Evolutionary conservation across 2,888 invertebrate species (phyloP).

Genomic region (Trachelus tabidus): DNA sequence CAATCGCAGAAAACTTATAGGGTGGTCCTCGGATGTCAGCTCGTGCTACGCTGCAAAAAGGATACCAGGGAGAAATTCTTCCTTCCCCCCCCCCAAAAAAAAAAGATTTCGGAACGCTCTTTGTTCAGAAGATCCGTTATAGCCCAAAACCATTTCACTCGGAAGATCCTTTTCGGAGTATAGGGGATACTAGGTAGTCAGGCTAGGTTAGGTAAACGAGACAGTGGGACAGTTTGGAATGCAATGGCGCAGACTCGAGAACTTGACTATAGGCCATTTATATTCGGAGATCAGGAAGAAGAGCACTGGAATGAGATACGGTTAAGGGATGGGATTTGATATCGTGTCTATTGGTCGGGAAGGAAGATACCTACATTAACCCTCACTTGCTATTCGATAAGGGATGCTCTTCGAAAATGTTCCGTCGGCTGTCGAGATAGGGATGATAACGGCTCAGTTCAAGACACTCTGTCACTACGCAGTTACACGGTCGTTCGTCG

Average conservation of each 20-base stretch:
- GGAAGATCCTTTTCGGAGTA: neutral
- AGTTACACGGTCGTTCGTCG: neutral
- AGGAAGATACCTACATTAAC: constrained; percentile 56
- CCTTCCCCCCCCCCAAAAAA: neutral
- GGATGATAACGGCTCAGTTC: constrained; percentile 48
- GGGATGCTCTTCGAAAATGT: constrained; percentile 47
- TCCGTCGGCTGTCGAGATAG: constrained; percentile 47
- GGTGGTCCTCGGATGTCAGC: neutral
- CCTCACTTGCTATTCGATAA: constrained; percentile 55
- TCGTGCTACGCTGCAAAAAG: neutral
- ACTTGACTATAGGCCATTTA: neutral
- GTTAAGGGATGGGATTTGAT: neutral
- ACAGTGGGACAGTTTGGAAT: neutral
- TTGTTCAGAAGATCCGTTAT: neutral
- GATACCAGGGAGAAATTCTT: neutral
- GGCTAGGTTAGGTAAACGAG: neutral
- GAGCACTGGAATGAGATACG: neutral
- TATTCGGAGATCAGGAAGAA: neutral
- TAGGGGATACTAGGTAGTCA: neutral
- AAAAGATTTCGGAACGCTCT: neutral
- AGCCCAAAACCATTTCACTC: neutral
- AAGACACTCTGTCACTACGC: neutral
- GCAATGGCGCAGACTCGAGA: neutral
- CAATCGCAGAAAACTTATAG: neutral
- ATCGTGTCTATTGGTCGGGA: neutral